phyloP scores from a whole-genome alignment of 2,797 vertebrate species.

The Rhabdomys pumilio region DNA sequence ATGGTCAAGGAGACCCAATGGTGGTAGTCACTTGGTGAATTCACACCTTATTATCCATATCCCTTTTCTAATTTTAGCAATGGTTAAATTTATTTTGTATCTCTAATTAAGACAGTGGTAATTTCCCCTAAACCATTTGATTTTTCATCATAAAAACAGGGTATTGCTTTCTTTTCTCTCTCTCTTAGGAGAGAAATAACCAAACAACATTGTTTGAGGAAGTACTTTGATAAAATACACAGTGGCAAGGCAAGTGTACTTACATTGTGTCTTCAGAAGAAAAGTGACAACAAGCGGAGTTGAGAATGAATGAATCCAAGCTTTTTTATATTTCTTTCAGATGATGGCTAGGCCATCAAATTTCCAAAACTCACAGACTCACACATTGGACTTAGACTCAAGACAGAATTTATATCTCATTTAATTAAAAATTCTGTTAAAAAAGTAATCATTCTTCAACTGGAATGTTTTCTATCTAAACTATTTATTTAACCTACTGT shows the following conservation, averaged over 20 bases:
- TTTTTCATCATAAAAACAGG: slow-evolving; percentile 46
- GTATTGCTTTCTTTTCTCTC: background rate
- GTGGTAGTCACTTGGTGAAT: background rate
- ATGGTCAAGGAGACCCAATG: background rate
- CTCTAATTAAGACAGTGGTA: slow-evolving; percentile 21
- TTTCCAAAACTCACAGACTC: slow-evolving; percentile 18
- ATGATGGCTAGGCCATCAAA: background rate
- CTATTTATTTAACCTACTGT: background rate
- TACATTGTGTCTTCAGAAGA: slow-evolving; percentile 39
- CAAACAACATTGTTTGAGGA: slow-evolving; percentile 51
- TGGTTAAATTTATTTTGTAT: background rate
- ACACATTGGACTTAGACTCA: background rate
- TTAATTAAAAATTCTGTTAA: background rate
- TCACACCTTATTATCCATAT: background rate
- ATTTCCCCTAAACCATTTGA: background rate
- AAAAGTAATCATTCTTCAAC: slow-evolving; percentile 22
- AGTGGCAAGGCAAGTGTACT: background rate
- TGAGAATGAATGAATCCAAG: slow-evolving; percentile 53
- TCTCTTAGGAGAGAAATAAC: slow-evolving; percentile 56
- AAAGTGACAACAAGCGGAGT: slow-evolving; percentile 37
- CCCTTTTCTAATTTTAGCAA: background rate
- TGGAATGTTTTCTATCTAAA: slow-evolving; percentile 11
- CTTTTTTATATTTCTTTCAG: background rate
- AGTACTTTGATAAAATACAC: slow-evolving; percentile 36
- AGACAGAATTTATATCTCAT: background rate